phyloP scores from a whole-genome alignment of 2,797 vertebrate genomes.

The Characodon lateralis region DNA sequence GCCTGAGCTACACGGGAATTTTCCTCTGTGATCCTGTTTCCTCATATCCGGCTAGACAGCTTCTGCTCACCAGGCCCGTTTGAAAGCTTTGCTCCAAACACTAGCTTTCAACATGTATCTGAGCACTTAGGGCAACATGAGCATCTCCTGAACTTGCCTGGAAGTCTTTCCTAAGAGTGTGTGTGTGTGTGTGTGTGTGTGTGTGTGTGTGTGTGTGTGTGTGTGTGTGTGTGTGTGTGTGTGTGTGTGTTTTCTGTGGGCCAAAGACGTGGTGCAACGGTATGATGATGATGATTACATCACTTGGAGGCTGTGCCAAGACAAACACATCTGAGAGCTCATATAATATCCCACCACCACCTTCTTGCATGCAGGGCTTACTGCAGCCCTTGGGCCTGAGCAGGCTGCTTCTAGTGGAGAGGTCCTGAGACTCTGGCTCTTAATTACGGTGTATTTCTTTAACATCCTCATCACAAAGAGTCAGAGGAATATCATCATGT shows the following conservation, averaged over 20 bases:
- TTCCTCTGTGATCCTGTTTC: constrained; percentile 8
- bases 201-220: not conserved
- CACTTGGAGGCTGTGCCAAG: constrained; percentile 62
- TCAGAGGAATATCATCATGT: not conserved
- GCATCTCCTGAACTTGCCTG: constrained; percentile 11
- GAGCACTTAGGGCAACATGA: constrained; percentile 16
- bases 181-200: not conserved
- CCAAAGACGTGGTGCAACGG: constrained; percentile 56
- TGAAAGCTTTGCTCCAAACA: constrained; percentile 5
- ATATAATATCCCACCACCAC: constrained; percentile 50
- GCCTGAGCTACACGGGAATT: not conserved
- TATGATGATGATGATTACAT: constrained; percentile 58
- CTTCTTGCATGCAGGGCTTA: constrained; percentile 44
- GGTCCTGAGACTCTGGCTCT: constrained; percentile 23
- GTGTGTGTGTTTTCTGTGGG: not conserved
- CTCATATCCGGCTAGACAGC: constrained; percentile 19
- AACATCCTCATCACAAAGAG: constrained; percentile 6
- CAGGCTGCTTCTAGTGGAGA: constrained; percentile 18
- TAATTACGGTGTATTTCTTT: constrained; percentile 28
- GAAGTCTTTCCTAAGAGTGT: not conserved
- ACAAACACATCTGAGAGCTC: constrained; percentile 66
- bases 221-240: not conserved
- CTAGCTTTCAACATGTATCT: constrained; percentile 1
- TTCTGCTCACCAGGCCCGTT: constrained; percentile 36
- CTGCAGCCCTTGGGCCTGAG: constrained; percentile 35